Evolutionary conservation across 2,113 vertebrate species (phyloP), one percentile per base, ranked within the genome.

Genomic region (Cynocephalus volans): DNA sequence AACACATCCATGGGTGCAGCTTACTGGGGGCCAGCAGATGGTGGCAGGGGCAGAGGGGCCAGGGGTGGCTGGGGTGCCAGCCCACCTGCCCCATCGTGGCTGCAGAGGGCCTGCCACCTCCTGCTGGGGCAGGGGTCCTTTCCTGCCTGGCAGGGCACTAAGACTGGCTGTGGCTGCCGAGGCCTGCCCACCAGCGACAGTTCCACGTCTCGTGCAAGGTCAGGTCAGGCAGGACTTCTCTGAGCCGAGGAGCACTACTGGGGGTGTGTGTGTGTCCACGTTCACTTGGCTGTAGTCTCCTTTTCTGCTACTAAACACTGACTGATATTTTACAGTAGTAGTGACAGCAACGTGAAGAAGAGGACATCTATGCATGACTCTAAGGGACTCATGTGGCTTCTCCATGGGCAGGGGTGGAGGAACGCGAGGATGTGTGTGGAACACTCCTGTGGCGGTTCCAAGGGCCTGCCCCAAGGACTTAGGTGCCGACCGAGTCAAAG

Each of bases 211-310:
- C 28, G 6, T 13, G 15, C 5, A 13, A 33, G 26, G 41, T 14
- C 4, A 24, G 10, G 19, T 60, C 3, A 28, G 31, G 36, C 52
- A 80, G 9, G 52, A n/a, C 31, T 21, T 48, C 73, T 56, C 50
- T 0, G 6, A 85, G 81, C 4, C 2, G 9, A 21, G 7, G 18
- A 48, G 9, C n/a, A 5, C 15, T 56, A 4, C 19, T 41, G 41
- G 41, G 36, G 48, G 48, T 8, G 28, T 36, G 13, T 12, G 12
- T 17, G 52, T 7, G n/a, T 19, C n/a, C n/a, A 58, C 0, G 0
- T 62, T 23, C 75, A 28, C 48, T 31, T 62, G 33, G 87, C 58
- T 45, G 0, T 4, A 4, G 15, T 15, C 9, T 8, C 72, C 72
- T 50, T 33, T 45, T n/a, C 41, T 67, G 48, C 90, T 33, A 36